Evolutionary conservation across 2,797 vertebrate genomes (phyloP).

Genomic region (Acipenser ruthenus): DNA sequence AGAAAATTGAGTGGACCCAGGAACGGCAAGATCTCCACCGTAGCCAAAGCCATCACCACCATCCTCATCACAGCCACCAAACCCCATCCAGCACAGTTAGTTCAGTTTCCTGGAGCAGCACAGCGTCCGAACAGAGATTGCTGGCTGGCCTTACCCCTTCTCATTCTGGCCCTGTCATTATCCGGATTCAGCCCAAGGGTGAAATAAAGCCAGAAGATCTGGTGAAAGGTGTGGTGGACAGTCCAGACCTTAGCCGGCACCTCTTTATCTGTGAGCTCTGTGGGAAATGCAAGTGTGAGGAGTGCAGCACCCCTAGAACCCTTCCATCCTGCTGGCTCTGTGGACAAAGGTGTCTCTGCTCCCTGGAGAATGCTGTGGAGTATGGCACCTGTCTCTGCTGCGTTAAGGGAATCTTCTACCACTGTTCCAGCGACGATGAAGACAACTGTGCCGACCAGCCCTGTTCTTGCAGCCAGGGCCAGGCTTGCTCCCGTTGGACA

Average conservation of each 20-base stretch:
- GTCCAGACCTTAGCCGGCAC: constrained; percentile 58
- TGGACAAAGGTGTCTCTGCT: constrained; percentile 87
- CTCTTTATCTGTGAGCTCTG: constrained; percentile 86
- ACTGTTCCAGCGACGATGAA: constrained; percentile 91
- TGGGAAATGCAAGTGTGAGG: constrained; percentile 84
- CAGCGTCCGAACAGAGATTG: constrained; percentile 84
- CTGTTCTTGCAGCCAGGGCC: constrained; percentile 78
- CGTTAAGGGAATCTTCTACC: constrained; percentile 91
- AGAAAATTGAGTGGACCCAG: constrained; percentile 39
- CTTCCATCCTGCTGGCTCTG: constrained; percentile 91
- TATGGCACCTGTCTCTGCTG: constrained; percentile 91
- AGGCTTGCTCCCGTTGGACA: constrained; percentile 80
- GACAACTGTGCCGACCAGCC: constrained; percentile 91
- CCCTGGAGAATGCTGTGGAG: constrained; percentile 78
- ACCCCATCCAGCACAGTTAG: constrained; percentile 91
- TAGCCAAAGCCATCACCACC: constrained; percentile 79
- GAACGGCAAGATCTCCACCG: constrained; percentile 59
- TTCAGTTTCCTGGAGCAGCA: constrained; percentile 83
- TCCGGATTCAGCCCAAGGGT: constrained; percentile 75
- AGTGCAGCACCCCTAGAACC: constrained; percentile 75
- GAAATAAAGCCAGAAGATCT: constrained; percentile 69
- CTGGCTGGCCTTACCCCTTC: constrained; percentile 74
- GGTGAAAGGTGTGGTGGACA: constrained; percentile 60
- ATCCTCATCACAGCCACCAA: constrained; percentile 68
- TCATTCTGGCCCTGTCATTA: constrained; percentile 63